Base-by-base conservation (phyloP, 1,140 invertebrate genomes). In the Berghia stephanieae region DNA sequence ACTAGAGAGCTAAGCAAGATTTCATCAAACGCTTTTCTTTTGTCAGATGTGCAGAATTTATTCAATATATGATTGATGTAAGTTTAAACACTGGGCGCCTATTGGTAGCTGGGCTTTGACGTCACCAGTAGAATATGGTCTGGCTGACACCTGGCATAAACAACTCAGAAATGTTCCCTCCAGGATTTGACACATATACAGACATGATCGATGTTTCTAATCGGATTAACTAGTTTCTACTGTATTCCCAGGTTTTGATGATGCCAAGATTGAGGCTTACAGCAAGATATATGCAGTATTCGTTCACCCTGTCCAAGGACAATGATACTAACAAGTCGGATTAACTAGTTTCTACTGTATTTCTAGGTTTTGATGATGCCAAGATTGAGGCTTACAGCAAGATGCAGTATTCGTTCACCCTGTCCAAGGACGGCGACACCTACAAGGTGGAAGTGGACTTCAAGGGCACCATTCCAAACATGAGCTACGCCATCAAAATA, bases 361-460 rank as follows among this genome's bases (percentile, higher is more conserved):
- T 3, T 38, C 3, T 38, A 72, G 70, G 70, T 44, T 72, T 72
- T 36, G 36, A 27, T 21, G 70, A 10, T 18, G 70, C 52, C 31
- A 72, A 72, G 31, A 72, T 46, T 3, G 70, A 49, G 24, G 36
- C 34, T 21, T 72, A 72, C 46, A 72, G 31, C 18, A 36, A 72
- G 24, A 31, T 72, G 27, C 16, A 52, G 1, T 72, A 72, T 36
- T 13, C 70, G 3, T 5, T 72, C 1, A 72, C 70, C 13, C 52
- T 72, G 27, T 52, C 44, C 40, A 27, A 52, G 38, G 70, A 72
- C 55, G 70, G 70, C 4, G 70, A 72, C 21, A 42, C 21, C 3
- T 55, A 55, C 46, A 72, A 44, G 10, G 55, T 72, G 21, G 70
- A 72, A 3, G 55, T 72, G 31, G 70, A 72, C 40, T 72, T 72